Percentiles rank a stretch among this genome's conserved stretches.
Evolutionary conservation across 1,140 invertebrate genomes (phyloP).

Genomic region (Phocides pigmalion): DNA sequence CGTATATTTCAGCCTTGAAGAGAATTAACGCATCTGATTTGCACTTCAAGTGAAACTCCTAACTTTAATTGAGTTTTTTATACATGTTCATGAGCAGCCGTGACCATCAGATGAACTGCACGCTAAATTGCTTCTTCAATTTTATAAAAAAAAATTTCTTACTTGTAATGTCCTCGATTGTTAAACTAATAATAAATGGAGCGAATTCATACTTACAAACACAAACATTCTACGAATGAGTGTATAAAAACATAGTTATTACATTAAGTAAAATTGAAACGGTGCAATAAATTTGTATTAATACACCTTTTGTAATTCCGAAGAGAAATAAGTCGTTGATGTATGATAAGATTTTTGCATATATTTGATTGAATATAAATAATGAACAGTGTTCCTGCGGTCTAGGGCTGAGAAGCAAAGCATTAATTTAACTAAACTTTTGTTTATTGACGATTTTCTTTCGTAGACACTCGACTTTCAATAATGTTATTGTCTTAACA

Average conservation of each 20-base stretch:
- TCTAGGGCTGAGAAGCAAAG: slow-evolving; percentile 56
- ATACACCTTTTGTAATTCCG: slow-evolving; percentile 18
- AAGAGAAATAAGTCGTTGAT: slow-evolving; percentile 9
- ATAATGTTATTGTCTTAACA: slow-evolving; percentile 38
- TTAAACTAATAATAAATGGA: too few relatives aligned
- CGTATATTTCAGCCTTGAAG: too few relatives aligned
- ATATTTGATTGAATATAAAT: slow-evolving; percentile 28
- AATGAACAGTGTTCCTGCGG: slow-evolving; percentile 52
- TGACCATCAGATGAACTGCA: too few relatives aligned
- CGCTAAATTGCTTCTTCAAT: too few relatives aligned
- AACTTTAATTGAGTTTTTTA: too few relatives aligned
- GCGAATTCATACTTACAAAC: too few relatives aligned
- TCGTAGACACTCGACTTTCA: slow-evolving; percentile 73
- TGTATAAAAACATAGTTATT: neutral
- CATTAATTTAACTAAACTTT: slow-evolving; percentile 80
- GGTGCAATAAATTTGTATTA: neutral
- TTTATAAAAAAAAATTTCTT: too few relatives aligned
- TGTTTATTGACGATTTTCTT: slow-evolving; percentile 82
- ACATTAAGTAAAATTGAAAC: neutral
- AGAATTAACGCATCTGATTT: too few relatives aligned
- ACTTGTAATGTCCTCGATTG: too few relatives aligned
- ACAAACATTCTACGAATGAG: too few relatives aligned
- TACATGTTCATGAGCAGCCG: too few relatives aligned
- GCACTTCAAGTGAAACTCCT: too few relatives aligned
- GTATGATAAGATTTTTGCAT: slow-evolving; percentile 23